Conservation (phyloP, 2,113 vertebrate species). For the Chelonoidis abingdonii region DNA sequence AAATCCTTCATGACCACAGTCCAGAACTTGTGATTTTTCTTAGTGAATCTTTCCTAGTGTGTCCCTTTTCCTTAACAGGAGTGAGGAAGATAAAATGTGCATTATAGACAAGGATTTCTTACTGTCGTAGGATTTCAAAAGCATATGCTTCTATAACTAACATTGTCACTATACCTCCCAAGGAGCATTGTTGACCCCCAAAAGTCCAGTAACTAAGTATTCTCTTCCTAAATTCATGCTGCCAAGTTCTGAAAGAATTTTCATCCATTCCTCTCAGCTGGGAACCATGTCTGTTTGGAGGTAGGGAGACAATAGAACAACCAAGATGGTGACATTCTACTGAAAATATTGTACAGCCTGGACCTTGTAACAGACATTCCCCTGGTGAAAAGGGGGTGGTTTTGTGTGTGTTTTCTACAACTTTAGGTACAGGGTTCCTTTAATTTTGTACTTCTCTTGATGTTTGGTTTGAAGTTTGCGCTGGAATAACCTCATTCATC, state of each 20-base stretch:
- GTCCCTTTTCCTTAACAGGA: not conserved
- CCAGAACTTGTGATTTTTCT: not conserved
- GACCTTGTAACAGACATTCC: not conserved
- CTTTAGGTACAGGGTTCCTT: not conserved
- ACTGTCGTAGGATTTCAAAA: slow-evolving; percentile 32
- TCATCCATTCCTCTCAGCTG: slow-evolving; percentile 22
- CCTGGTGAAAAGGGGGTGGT: not conserved
- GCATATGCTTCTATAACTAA: slow-evolving; percentile 11
- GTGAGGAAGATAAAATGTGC: slow-evolving; percentile 8
- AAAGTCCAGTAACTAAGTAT: not conserved
- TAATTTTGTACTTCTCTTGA: not conserved
- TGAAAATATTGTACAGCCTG: slow-evolving; percentile 17
- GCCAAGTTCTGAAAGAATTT: slow-evolving; percentile 23
- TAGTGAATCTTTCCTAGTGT: not conserved
- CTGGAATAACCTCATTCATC: not conserved
- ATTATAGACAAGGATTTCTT: not conserved
- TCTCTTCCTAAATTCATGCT: slow-evolving; percentile 14
- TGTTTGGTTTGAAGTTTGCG: not conserved
- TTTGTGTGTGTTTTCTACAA: not conserved
- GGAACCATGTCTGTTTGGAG: not conserved
- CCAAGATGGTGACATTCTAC: not conserved
- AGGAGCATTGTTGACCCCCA: not conserved
- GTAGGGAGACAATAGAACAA: not conserved
- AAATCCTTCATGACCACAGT: not conserved
- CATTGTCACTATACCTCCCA: not conserved